phyloP scores from a whole-genome alignment of 1,140 invertebrate species.

The Drosophila santomea region DNA sequence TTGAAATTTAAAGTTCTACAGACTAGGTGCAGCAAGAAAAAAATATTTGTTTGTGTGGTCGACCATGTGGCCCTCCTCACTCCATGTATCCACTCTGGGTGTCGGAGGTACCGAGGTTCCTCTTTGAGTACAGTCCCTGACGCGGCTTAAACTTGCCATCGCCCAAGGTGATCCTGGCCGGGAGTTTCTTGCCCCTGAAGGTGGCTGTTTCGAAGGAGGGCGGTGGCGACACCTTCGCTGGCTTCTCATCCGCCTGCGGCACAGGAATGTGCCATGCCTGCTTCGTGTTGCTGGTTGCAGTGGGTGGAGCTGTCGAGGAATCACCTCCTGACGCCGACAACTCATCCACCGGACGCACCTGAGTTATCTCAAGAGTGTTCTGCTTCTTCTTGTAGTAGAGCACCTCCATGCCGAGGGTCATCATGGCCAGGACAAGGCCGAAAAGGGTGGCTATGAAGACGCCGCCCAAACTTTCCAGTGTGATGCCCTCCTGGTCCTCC shows the following conservation, averaged over 20 bases:
- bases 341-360: slow-evolving; percentile 55
- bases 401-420: slow-evolving; percentile 92
- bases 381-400: slow-evolving; percentile 89
- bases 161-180: slow-evolving; percentile 49
- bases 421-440: slow-evolving; percentile 92
- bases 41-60: not conserved
- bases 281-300: slow-evolving; percentile 16
- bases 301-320: slow-evolving; percentile 15
- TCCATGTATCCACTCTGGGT: slow-evolving; percentile 53
- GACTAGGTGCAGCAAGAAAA: slow-evolving; percentile 7
- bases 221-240: slow-evolving; percentile 52
- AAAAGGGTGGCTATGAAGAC: slow-evolving; percentile 95
- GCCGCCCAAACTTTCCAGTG: slow-evolving; percentile 93
- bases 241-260: slow-evolving; percentile 9
- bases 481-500: slow-evolving; percentile 94
- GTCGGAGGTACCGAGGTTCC: slow-evolving; percentile 30
- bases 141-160: slow-evolving; percentile 64
- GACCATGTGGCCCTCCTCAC: not conserved
- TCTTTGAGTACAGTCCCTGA: slow-evolving; percentile 35
- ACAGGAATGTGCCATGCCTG: slow-evolving; percentile 44
- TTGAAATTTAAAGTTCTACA: not conserved
- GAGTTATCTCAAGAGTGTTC: slow-evolving; percentile 29
- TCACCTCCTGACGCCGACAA: not conserved
- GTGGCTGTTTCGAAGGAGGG: slow-evolving; percentile 70
- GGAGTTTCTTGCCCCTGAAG: slow-evolving; percentile 56